Conservation (phyloP, 2,797 vertebrate genomes). For the Todus mexicanus region DNA sequence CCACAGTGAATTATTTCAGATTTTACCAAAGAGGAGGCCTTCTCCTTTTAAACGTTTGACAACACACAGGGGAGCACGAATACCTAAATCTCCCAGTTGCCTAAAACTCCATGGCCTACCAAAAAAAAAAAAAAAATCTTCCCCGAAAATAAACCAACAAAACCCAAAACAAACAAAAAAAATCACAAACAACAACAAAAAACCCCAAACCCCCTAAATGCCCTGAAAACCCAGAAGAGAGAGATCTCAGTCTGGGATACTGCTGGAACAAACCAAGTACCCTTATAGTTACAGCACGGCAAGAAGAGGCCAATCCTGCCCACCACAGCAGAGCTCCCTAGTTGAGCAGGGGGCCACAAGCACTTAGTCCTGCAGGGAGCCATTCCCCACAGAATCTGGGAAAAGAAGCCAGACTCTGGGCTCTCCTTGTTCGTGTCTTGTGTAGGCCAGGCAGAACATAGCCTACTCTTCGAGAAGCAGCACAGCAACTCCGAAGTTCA, state of each 20-base stretch:
- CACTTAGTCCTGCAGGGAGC: not conserved
- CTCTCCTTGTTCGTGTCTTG: not conserved
- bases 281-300: not conserved
- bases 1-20: not conserved
- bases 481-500: not conserved
- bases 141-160: too few species aligned
- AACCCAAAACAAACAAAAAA: too few species aligned
- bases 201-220: too few species aligned
- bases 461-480: not conserved
- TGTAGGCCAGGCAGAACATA: not conserved
- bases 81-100: not conserved
- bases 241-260: not conserved
- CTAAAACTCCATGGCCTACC: not conserved
- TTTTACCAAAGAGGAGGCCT: not conserved
- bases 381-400: not conserved
- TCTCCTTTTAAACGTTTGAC: not conserved
- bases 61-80: not conserved
- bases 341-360: rapidly evolving
- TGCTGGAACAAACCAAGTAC: not conserved
- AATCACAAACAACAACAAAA: too few species aligned
- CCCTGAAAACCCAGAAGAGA: not conserved
- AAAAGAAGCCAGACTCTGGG: not conserved
- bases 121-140: too few species aligned
- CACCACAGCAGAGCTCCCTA: not conserved
- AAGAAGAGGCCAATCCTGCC: not conserved